Evolutionary conservation across 2,888 invertebrate genomes (phyloP), one percentile per base, ranked within the genome.

Genomic region (Zele albiditarsus): DNA sequence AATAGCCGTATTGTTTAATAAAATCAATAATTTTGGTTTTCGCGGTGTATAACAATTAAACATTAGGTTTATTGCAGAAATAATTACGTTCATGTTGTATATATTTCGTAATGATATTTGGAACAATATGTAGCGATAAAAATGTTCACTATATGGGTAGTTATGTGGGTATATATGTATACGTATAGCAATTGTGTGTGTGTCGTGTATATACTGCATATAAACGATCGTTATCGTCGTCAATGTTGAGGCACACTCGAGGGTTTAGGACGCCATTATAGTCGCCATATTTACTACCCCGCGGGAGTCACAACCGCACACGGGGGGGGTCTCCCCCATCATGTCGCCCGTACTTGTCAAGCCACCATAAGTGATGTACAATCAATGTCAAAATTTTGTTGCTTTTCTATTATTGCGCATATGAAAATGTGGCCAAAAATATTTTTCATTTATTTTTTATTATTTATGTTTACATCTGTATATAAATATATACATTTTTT

Each of bases 281-380:
- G 87, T 85, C 84, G 88, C 87, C 88, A 87, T 88, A 84, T 87
- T 88, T 88, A 84, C 84, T 82, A 85, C 84, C 84, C 82, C 78
- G 75, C 76, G 73, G 78, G 75, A 81, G 82, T 84, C 81, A 82
- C 78, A 80, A 79, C 77, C 81, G 71, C 82, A 76, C 80, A 74
- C 77, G 77, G 80, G 81, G 80, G 81, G 80, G 53, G 53, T 20
- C 53, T 81, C 80, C 77, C 78, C 81, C 80, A 82, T 82, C 80
- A 83, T 84, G 83, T 81, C 82, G 53, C 83, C 80, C 82, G 80
- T 83, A 82, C 82, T 83, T 81, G 75, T 75, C 80, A 68, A 81
- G 79, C 81, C 79, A 81, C 76, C 68, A 77, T 81, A 81, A 83
- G 81, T 82, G 83, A 80, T 66, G 85, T 84, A 86, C 85, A 86